phyloP scores from a whole-genome alignment of 2,888 invertebrate genomes.

The Allophyes oxyacanthae region DNA sequence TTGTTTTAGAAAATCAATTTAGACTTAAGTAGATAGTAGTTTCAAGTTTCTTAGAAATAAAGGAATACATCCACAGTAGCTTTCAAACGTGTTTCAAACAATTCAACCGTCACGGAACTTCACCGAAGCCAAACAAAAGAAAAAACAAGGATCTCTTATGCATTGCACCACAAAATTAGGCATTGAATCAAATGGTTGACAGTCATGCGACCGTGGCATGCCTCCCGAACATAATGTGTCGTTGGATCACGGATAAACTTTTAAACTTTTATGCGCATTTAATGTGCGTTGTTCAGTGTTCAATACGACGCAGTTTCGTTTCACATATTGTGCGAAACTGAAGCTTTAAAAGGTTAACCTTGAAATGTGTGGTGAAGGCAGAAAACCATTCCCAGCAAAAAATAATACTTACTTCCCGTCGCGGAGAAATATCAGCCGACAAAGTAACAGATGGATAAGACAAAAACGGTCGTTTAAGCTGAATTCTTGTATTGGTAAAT shows the following conservation, averaged over 20 bases:
- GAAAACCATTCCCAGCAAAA: too few species aligned
- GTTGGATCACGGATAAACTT: slow-evolving; percentile 46
- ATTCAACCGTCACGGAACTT: background rate
- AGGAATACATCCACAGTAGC: too few species aligned
- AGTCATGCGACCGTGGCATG: slow-evolving; percentile 80
- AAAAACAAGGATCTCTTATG: slow-evolving; percentile 20
- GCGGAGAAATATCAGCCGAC: too few species aligned
- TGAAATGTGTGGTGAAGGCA: slow-evolving; percentile 16
- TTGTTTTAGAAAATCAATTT: too few species aligned
- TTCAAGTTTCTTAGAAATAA: too few species aligned
- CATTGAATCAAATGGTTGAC: slow-evolving; percentile 72
- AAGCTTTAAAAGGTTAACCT: slow-evolving; percentile 22
- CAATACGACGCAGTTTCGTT: slow-evolving; percentile 23
- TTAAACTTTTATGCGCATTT: slow-evolving; percentile 58
- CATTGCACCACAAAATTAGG: slow-evolving; percentile 60
- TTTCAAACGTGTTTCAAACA: too few species aligned
- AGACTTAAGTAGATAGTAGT: too few species aligned
- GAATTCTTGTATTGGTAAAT: too few species aligned
- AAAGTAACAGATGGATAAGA: too few species aligned
- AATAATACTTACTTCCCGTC: too few species aligned
- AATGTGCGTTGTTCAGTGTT: slow-evolving; percentile 44
- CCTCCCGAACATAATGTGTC: slow-evolving; percentile 64
- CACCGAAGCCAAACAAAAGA: background rate
- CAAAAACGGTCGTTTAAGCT: too few species aligned
- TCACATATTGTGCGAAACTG: slow-evolving; percentile 34